These are phyloP conservation scores for Drymodes brunneopygia DNA, from an alignment of 2,113 vertebrate species.

Conservation along the genomic window DNA sequence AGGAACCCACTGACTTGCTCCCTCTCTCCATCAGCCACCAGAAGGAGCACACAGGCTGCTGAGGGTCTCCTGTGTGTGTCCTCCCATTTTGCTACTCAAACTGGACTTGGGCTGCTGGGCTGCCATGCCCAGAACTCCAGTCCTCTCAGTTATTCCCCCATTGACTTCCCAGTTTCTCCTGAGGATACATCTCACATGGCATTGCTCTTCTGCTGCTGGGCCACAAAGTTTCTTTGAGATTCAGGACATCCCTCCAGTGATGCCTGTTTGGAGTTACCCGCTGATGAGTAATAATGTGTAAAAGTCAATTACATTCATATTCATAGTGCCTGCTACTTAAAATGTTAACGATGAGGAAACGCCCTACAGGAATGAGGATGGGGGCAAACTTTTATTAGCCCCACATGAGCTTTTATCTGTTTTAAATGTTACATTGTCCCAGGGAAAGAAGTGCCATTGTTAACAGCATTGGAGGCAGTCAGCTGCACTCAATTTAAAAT, in stretches of 20 bases:
- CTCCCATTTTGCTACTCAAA: neutral
- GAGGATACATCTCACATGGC: neutral
- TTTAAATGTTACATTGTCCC: slow-evolving; percentile 68
- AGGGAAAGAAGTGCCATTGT: slow-evolving; percentile 72
- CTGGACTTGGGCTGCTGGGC: neutral
- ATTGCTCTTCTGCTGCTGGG: neutral
- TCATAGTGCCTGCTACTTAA: slow-evolving; percentile 24
- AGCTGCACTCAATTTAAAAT: slow-evolving; percentile 78
- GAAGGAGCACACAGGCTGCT: neutral
- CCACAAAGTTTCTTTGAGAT: neutral
- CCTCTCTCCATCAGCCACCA: neutral
- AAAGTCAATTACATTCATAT: slow-evolving; percentile 38
- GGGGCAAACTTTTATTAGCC: slow-evolving; percentile 69
- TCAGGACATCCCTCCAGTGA: neutral
- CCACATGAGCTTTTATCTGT: slow-evolving; percentile 67
- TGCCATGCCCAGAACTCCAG: neutral
- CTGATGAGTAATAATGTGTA: slow-evolving; percentile 20
- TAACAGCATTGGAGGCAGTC: slow-evolving; percentile 66
- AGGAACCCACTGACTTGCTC: neutral
- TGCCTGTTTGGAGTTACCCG: neutral
- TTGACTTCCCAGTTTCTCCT: neutral
- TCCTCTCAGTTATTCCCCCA: neutral
- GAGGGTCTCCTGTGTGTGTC: neutral
- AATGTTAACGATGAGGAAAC: slow-evolving; percentile 49
- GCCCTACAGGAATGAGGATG: slow-evolving; percentile 58